Evolutionary conservation across 2,113 vertebrate genomes (phyloP), one percentile per base, ranked within the genome.

Genomic region (Rhinopomastus cyanomelas): DNA sequence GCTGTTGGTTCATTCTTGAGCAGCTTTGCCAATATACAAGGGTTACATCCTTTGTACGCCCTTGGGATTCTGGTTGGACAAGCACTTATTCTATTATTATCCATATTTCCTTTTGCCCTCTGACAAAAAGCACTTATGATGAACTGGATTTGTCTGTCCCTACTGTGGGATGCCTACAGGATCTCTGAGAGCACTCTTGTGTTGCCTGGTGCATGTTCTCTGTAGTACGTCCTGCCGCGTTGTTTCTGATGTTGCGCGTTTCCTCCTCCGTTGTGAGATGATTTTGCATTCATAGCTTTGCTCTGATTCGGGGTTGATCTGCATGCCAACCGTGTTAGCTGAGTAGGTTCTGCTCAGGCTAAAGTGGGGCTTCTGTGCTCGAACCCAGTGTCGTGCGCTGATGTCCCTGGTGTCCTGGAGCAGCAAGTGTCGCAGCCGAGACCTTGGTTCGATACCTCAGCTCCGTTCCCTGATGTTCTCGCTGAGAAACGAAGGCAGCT

Each of bases 391-490:
- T 96, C 92, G 95, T 94, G 93, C 93, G 85, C 88, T 95, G 94
- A 95, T 92, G 94, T 94, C 93, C 94, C 88, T 92, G 94, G 91
- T 94, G 93, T 96, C 91, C 87, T 93, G 88, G 95, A 96, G 93
- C 94, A 96, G 94, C 91, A 92, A 95, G 94, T 96, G 96, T 94
- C 95, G 92, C 92, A 85, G 88, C 88, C 88, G 89, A 74, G 88
- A 93, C 77, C 88, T 93, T 22, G 87, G 86, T 92, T 88, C 94
- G 87, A 92, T 93, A 95, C 95, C 94, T 94, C 92, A 96, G 94
- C 94, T 95, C 78, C 95, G 94, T 96, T 95, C 96, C 90, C 92
- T 92, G 95, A 92, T 94, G 87, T 96, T 95, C 91, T 93, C 94
- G 89, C 94, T 95, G 93, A 95, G 87, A 95, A 95, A 94, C 26